Base-by-base conservation (phyloP, 2,797 vertebrate genomes). In the Limosa lapponica region DNA sequence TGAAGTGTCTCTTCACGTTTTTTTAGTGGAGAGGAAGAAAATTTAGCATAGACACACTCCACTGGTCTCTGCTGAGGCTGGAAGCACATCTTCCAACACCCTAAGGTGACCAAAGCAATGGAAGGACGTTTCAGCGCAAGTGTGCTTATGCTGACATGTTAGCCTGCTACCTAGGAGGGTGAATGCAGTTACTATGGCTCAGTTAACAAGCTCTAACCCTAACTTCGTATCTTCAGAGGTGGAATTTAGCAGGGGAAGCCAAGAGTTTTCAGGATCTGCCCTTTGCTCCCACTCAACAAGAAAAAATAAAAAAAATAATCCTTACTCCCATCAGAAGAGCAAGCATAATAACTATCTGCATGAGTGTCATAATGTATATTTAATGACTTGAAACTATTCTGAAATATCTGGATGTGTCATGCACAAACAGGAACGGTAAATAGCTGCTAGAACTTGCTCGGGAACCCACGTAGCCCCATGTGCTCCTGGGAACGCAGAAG, bases 391-490 rank as follows among this genome's bases (percentile, higher is more conserved):
- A 91, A 94, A 79, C 2, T 12, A 51, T n/a, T 81, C 44, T 85
- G 78, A 77, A 90, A 51, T 34, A 66, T 7, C 24, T 55, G 32
- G 5, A 32, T 61, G 6, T 37, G 28, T 62, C 52, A 67, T 16
- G 7, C 22, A 77, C 24, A 43, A 65, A n/a, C 0, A 0, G n/a
- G 46, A 87, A 91, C 3, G 7, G 22, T 67, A 88, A 85, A 43
- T 18, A 22, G 2, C 74, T n/a, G 8, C 49, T 81, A 59, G 41
- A 82, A 82, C 57, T 70, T 73, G 24, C 37, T 57, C 6, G 0
- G 55, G 64, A 81, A 23, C 32, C 0, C 4, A 0, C 4, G 7
- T n/a, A 41, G 41, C 24, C 25, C 30, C 1, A 0, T 11, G 24
- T 0, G 4, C 55, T 75, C 30, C 0, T 0, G 5, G 37, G 16